phyloP scores from a whole-genome alignment of 2,888 invertebrate genomes.

The Chrysomela aeneicollis region DNA sequence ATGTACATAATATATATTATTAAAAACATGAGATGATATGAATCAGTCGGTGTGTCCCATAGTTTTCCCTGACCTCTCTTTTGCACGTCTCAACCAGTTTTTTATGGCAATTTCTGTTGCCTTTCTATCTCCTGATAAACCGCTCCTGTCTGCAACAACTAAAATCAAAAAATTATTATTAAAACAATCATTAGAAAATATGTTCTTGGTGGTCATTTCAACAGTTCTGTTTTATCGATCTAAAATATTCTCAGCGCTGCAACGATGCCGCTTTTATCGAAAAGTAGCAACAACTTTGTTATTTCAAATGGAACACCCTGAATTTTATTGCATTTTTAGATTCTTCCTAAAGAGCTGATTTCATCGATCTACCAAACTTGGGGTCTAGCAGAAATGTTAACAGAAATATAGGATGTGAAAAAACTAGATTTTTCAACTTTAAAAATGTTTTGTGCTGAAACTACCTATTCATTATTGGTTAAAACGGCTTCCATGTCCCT shows the following conservation, averaged over 20 bases:
- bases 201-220: conserved; percentile 18
- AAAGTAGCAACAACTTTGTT: not conserved
- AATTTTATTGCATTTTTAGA: not conserved
- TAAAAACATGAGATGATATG: not conserved
- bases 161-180: conserved; percentile 4
- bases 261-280: too few species aligned
- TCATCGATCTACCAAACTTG: not conserved
- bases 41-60: not conserved
- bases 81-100: conserved; percentile 2
- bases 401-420: not conserved
- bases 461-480: too few species aligned
- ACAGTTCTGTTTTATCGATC: not conserved
- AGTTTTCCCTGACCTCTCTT: not conserved
- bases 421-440: not conserved
- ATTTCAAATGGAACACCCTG: not conserved
- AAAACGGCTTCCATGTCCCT: not conserved
- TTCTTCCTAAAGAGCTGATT: not conserved
- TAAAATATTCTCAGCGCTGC: too few species aligned
- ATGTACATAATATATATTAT: not conserved
- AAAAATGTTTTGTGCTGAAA: too few species aligned
- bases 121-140: not conserved
- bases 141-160: conserved; percentile 2
- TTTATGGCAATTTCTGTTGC: conserved; percentile 5
- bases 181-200: not conserved
- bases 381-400: not conserved